Percentiles rank a stretch among this genome's conserved stretches.
These are phyloP conservation scores for Aporophyla lueneburgensis DNA, from an alignment of 2,888 invertebrate species.

Conservation along the genomic window DNA sequence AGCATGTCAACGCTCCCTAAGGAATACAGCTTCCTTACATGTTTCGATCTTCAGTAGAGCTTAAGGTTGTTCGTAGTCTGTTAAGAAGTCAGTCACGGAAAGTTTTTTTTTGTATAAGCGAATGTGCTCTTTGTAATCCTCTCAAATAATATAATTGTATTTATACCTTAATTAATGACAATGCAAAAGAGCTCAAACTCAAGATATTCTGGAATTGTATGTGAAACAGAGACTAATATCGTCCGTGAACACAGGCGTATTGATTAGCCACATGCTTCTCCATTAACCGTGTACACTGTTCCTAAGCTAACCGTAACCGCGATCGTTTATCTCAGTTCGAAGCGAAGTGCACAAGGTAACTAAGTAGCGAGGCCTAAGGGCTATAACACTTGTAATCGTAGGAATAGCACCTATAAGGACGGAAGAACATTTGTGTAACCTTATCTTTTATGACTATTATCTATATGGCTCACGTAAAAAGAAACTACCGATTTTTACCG, in stretches of 20 bases:
- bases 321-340: conserved; percentile 56
- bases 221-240: conserved; percentile 11
- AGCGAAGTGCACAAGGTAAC: conserved; percentile 41
- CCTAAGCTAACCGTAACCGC: conserved; percentile 44
- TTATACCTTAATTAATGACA: neutral
- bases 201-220: neutral
- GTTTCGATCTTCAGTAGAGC: conserved; percentile 21
- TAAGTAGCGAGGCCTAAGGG: conserved; percentile 31
- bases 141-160: neutral
- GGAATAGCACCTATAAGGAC: neutral
- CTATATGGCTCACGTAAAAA: conserved; percentile 26
- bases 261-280: conserved; percentile 34
- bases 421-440: conserved; percentile 10
- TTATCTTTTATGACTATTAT: conserved; percentile 25
- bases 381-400: neutral
- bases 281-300: conserved; percentile 38
- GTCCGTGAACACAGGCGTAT: conserved; percentile 24
- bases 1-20: conserved; percentile 20
- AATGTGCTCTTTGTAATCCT: neutral
- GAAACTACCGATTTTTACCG: conserved; percentile 12
- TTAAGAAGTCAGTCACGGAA: neutral
- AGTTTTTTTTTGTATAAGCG: neutral
- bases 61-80: conserved; percentile 1
- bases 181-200: neutral
- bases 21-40: conserved; percentile 18